Evolutionary conservation across 64 coral and sea anemone species (phyloP), one percentile per base, ranked within the genome.

Genomic region (Platygyra sinensis): DNA sequence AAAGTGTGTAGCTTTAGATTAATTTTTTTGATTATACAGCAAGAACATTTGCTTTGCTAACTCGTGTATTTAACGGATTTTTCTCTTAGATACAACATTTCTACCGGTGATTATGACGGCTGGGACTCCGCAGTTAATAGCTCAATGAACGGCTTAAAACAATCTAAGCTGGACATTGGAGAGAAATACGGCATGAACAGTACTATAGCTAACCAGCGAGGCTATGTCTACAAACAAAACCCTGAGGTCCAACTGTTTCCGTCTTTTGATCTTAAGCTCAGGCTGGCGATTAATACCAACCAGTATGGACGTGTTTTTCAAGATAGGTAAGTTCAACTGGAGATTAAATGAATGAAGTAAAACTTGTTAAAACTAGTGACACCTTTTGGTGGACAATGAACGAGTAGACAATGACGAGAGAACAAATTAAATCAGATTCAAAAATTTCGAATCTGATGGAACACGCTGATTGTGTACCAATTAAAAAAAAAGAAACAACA

Each of bases 211-310:
- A 60, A 51, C 14, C 52, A 87, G 52, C 62, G 91, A 78, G 97
- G 97, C 16, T 99, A 89, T 81, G 88, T 99, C 18, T 99, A 87
- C 88, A 99, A 99, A 90, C 97, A 99, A 30, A 99, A 99, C 67
- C 97, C 97, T n/a, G 87, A 93, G 50, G 97, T 99, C 18, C 57
- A 76, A 52, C 76, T 99, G n/a, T 99, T 99, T 86, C 86, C 89
- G 62, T 89, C 87, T 60, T 80, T 77, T 69, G 62, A 85, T 85
- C n/a, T 85, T 25, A 95, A 87, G 50, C 84, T 99, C 14, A 88
- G 91, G 46, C n/a, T 99, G 13, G 97, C 97, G 36, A 95, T 99
- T 36, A 99, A 99, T 72, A 99, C 97, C 1, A 95, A 99, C 64
- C 97, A 99, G 73, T 62, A 96, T 32, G 97, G 97, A 2, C 87